Evolutionary conservation across 1,140 invertebrate species (phyloP), one percentile per base, ranked within the genome.

Genomic region (Apocrypta bakeri): DNA sequence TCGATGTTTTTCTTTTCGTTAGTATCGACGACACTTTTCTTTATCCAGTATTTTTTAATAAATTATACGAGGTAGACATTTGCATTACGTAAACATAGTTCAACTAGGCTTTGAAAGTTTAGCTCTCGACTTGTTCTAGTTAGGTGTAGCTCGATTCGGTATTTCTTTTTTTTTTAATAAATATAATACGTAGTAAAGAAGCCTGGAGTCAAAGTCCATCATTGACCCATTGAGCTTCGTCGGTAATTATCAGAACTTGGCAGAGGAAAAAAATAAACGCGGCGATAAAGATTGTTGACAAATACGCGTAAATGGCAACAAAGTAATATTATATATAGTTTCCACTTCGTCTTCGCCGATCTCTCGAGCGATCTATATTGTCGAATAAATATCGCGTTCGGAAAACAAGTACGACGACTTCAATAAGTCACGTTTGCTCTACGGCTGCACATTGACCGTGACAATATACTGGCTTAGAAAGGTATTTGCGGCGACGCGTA

Each of bases 201-300:
- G 63, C 2, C 25, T 27, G 63, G 7, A 12, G 63, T 7, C 40
- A 25, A 63, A 66, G 27, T 29, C 63, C 63, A 66, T 66, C 24
- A 29, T 29, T 66, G 63, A 66, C 63, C 63, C 12, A 25, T 66
- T 29, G 63, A 25, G n/a, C 33, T 37, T 37, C 33, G 33, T 2
- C 9, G 33, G 3, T n/a, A 14, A 3, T 61, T 61, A n/a, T 61
- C 63, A 0, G 8, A 66, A 27, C 25, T n/a, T n/a, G n/a, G n/a
- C 9, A 25, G 8, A 64, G n/a, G 27, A 27, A 66, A 66, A 66
- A 1, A 25, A 63, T 8, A n/a, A 24, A 63, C 24, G 11, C 25
- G 25, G 63, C 21, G n/a, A 66, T 66, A 66, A 29, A 66, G 4
- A 66, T 66, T 27, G 63, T 66, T 66, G 63, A 66, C 25, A 66